These are phyloP conservation scores for Germaria angustata DNA, from an alignment of 2,888 invertebrate genomes.

Conservation along the genomic window DNA sequence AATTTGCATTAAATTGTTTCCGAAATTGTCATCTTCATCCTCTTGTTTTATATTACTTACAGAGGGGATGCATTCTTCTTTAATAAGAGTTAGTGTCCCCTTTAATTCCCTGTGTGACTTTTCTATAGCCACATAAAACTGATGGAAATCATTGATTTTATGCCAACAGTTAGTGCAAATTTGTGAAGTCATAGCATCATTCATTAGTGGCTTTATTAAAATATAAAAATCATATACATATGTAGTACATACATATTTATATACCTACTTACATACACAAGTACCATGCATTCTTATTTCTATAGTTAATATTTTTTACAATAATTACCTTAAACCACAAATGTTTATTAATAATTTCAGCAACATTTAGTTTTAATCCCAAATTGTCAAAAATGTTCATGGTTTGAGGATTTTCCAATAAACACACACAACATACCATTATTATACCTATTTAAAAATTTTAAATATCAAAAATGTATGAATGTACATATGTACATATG, in stretches of 20 bases:
- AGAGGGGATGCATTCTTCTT: constrained; percentile 12
- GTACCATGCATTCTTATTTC: neutral
- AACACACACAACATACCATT: constrained; percentile 75
- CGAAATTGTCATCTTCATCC: constrained; percentile 48
- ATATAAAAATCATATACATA: neutral
- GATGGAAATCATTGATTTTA: constrained; percentile 76
- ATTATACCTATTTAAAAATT: neutral
- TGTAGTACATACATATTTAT: neutral
- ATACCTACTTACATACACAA: too few species aligned
- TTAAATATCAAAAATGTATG: neutral
- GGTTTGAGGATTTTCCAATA: constrained; percentile 73
- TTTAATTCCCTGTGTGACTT: constrained; percentile 71
- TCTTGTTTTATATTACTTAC: constrained; percentile 12
- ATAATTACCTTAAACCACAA: constrained; percentile 77
- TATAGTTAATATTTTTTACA: neutral
- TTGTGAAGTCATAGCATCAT: constrained; percentile 70
- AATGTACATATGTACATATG: too few species aligned
- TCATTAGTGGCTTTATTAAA: constrained; percentile 26
- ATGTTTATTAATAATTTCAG: constrained; percentile 75
- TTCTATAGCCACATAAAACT: constrained; percentile 75
- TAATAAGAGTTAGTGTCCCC: constrained; percentile 5
- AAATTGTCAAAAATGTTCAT: constrained; percentile 75
- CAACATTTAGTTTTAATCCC: constrained; percentile 72
- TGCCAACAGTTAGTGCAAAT: constrained; percentile 77
- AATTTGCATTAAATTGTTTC: constrained; percentile 38